phyloP scores from a whole-genome alignment of 1,140 invertebrate genomes.

The Oppia nitens region DNA sequence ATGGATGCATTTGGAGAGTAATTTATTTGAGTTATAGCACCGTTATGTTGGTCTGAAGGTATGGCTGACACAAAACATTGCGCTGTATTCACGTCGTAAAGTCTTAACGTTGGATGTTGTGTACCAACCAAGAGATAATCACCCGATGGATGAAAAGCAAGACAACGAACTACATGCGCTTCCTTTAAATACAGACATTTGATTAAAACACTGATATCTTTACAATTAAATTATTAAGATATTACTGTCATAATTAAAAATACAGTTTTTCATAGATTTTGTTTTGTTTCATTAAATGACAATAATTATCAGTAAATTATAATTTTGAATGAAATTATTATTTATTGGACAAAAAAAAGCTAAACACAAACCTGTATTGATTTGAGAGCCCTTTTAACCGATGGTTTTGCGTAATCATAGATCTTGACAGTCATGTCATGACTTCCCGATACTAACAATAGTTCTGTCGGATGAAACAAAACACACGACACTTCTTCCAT shows the following conservation, averaged over 20 bases:
- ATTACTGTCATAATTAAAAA: too few relatives aligned
- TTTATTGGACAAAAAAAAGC: too few relatives aligned
- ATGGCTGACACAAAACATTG: slow-evolving; percentile 88
- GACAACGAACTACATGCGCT: slow-evolving; percentile 63
- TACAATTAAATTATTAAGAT: slow-evolving; percentile 15
- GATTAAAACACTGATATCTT: background rate
- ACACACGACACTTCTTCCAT: slow-evolving; percentile 90
- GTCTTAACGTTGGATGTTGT: slow-evolving; percentile 65
- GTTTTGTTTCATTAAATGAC: too few relatives aligned
- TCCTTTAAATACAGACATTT: slow-evolving; percentile 40
- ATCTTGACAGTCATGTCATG: slow-evolving; percentile 84
- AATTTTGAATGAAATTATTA: too few relatives aligned
- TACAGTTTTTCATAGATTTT: too few relatives aligned
- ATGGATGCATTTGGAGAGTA: slow-evolving; percentile 61
- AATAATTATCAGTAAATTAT: too few relatives aligned
- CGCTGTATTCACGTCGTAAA: slow-evolving; percentile 87
- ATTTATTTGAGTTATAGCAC: slow-evolving; percentile 57
- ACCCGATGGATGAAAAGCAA: slow-evolving; percentile 87
- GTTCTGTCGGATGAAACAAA: slow-evolving; percentile 86
- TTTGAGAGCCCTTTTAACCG: slow-evolving; percentile 91
- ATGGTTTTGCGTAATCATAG: slow-evolving; percentile 95
- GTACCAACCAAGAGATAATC: slow-evolving; percentile 86
- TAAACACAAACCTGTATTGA: slow-evolving; percentile 44
- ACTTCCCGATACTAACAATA: slow-evolving; percentile 82
- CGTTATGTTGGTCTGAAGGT: slow-evolving; percentile 76